Conservation (phyloP, 2,797 vertebrate genomes). For the Propithecus perrieri region DNA sequence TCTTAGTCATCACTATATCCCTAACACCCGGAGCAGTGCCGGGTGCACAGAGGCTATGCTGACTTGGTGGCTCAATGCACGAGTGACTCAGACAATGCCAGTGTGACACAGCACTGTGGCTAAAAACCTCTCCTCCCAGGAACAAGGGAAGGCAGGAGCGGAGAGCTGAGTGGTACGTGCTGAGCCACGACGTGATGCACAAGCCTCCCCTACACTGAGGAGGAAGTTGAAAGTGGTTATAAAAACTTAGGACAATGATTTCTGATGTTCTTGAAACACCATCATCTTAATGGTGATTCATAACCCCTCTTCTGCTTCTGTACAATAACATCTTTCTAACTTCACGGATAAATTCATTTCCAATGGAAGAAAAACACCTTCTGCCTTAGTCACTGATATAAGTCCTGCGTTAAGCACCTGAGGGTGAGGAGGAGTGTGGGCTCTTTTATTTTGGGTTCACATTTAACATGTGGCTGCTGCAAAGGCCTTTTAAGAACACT, state of each 20-base stretch:
- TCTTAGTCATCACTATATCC: background rate
- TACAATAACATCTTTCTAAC: background rate
- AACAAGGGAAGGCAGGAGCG: background rate
- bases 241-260: background rate
- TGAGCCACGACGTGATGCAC: background rate
- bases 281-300: background rate
- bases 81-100: background rate
- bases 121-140: background rate
- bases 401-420: background rate
- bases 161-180: background rate
- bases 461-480: background rate
- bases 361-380: background rate
- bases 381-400: background rate
- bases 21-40: background rate
- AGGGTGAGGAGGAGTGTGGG: background rate
- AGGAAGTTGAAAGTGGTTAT: background rate
- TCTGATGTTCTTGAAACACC: background rate
- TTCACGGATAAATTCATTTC: background rate
- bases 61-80: background rate
- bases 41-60: too few relatives aligned
- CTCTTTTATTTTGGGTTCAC: background rate
- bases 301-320: background rate
- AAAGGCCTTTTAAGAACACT: background rate
- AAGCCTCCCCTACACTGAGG: background rate
- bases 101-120: fast-evolving